These are phyloP conservation scores for Synergus japonicus DNA, from an alignment of 2,888 invertebrate species.

Conservation along the genomic window DNA sequence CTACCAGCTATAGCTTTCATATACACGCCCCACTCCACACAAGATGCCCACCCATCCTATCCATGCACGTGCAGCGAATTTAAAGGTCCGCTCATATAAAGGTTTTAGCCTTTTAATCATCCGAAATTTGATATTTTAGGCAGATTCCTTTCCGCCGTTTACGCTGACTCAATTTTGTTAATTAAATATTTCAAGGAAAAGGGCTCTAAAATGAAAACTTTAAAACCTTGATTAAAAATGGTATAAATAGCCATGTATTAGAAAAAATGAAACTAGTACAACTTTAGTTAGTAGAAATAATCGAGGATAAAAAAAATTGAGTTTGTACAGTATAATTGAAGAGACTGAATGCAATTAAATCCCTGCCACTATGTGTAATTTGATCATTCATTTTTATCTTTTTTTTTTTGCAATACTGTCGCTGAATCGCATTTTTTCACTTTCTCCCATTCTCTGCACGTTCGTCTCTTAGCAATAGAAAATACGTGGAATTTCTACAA, in stretches of 20 bases:
- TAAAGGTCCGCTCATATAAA: constrained; percentile 21
- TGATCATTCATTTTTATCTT: constrained; percentile 8
- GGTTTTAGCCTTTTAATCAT: constrained; percentile 12
- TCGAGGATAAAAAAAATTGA: not conserved
- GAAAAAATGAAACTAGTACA: too few relatives aligned
- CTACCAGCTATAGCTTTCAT: constrained; percentile 13
- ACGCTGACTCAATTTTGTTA: not conserved
- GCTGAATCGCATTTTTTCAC: constrained; percentile 41
- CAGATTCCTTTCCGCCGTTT: not conserved
- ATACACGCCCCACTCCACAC: not conserved
- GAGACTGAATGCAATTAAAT: constrained; percentile 11
- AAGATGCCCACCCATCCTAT: not conserved
- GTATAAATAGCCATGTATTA: too few relatives aligned
- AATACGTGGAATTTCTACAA: constrained; percentile 25
- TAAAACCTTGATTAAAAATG: too few relatives aligned
- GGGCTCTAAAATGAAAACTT: too few relatives aligned
- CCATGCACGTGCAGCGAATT: not conserved
- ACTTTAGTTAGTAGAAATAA: not conserved
- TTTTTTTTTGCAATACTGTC: not conserved
- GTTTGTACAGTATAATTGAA: not conserved
- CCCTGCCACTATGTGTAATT: constrained; percentile 9
- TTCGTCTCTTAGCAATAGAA: constrained; percentile 45
- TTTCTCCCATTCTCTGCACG: constrained; percentile 44
- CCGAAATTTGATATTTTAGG: constrained; percentile 10
- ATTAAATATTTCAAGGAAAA: constrained; percentile 8